These are phyloP conservation scores for Brachionichthys hirsutus DNA, from an alignment of 2,113 vertebrate genomes.

Conservation along the genomic window DNA sequence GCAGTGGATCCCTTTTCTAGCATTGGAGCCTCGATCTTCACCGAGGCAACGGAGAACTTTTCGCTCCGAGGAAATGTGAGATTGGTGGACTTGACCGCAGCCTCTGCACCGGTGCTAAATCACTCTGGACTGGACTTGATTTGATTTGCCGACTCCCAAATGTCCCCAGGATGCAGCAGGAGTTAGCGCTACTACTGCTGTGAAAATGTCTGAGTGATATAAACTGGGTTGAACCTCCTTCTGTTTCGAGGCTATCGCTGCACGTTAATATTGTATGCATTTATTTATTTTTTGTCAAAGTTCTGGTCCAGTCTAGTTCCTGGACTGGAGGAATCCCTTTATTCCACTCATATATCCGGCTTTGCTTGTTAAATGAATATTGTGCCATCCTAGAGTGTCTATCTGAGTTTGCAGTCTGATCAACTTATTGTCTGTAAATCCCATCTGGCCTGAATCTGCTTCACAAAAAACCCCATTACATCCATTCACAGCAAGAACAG, in stretches of 20 bases:
- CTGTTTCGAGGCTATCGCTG: not conserved
- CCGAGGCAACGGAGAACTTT: not conserved
- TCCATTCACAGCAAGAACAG: not conserved
- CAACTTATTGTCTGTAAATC: not conserved
- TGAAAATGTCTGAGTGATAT: not conserved
- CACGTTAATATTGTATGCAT: not conserved
- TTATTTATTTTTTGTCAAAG: too few species aligned
- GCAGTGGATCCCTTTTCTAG: not conserved
- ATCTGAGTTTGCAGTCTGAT: slow-evolving; percentile 10
- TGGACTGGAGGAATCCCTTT: slow-evolving; percentile 1
- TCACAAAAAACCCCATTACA: slow-evolving; percentile 17
- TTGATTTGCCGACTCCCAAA: slow-evolving; percentile 9
- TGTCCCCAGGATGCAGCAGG: not conserved
- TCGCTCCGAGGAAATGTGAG: slow-evolving; percentile 10
- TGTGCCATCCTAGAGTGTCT: not conserved
- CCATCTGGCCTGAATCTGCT: not conserved
- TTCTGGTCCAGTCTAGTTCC: not conserved
- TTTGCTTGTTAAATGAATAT: not conserved
- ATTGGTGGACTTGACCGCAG: slow-evolving; percentile 37
- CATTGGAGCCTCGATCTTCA: not conserved
- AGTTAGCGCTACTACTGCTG: slow-evolving; percentile 8
- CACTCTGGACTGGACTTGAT: slow-evolving; percentile 17
- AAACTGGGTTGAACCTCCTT: not conserved
- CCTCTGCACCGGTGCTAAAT: slow-evolving; percentile 26
- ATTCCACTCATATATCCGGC: slow-evolving; percentile 13